Conservation (phyloP, 35 echinoderm and acorn worm genomes). For the Antedon bifida region DNA sequence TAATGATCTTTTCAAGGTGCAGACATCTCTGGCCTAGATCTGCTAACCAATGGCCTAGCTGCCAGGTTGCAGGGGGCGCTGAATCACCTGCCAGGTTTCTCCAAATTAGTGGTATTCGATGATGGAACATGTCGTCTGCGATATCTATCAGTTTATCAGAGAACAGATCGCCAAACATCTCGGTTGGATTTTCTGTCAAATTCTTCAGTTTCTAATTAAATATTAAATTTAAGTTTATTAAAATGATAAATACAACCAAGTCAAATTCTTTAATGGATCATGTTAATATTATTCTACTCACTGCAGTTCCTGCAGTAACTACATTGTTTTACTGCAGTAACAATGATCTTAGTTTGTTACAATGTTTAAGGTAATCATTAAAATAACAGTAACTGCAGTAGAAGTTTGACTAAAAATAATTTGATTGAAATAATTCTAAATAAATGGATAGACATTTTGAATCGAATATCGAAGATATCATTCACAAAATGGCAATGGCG, state of each 20-base stretch:
- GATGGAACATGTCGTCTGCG: conserved; percentile 80
- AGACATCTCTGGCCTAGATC: conserved; percentile 73
- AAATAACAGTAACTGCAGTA: too few species aligned
- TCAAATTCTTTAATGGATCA: too few species aligned
- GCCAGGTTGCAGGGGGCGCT: conserved; percentile 83
- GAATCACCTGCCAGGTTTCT: conserved; percentile 71
- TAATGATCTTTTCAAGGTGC: conserved; percentile 87
- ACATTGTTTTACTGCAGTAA: too few species aligned
- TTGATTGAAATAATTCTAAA: too few species aligned
- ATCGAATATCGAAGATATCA: too few species aligned
- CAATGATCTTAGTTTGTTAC: too few species aligned
- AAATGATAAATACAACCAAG: background rate
- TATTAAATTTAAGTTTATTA: background rate
- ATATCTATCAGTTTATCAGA: conserved; percentile 63
- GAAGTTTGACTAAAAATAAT: too few species aligned
- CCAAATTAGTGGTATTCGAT: conserved; percentile 58
- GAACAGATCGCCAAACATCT: conserved; percentile 79
- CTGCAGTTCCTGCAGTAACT: too few species aligned
- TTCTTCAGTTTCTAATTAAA: conserved; percentile 58
- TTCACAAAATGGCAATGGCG: background rate
- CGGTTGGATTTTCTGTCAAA: conserved; percentile 82
- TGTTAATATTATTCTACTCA: too few species aligned
- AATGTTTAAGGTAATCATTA: too few species aligned
- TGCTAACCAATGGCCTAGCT: conserved; percentile 58
- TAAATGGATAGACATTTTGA: too few species aligned